Evolutionary conservation across 2,113 vertebrate species (phyloP), one percentile per base, ranked within the genome.

Genomic region (Collichthys lucidus): DNA sequence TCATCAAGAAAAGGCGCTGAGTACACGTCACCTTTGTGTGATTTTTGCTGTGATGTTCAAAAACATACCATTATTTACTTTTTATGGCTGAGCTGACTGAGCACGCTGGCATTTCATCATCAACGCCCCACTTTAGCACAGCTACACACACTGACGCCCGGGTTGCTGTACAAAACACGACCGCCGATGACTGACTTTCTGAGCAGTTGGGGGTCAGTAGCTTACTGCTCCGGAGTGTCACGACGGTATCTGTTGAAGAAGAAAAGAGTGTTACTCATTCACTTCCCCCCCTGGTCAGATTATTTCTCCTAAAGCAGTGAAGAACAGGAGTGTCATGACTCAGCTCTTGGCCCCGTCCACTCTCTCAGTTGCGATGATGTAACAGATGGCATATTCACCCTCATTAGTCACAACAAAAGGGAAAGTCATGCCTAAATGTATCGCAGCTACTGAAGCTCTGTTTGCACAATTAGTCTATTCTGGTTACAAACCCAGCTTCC

Each of bases 281-380:
- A 56, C 72, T 73, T 47, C 53, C 71, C 53, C 44, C 69, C 53
- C 76, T 60, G 72, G 81, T 81, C 79, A 47, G 70, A 86, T 77
- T 68, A 62, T 83, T 83, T 66, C 85, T 86, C 84, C 73, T 40
- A 74, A 84, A 89, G 69, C 82, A 52, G 71, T 17, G 31, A 57
- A 75, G 81, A 85, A 74, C 70, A 63, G 83, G 79, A 79, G 86
- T 68, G 82, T 91, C 90, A 93, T 93, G 90, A 93, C 92, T 93
- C 90, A 93, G 88, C 90, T 89, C 74, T 88, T 88, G 90, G 88
- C 87, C 87, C 50, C 57, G 16, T 86, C 67, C 83, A 77, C 80
- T 80, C 85, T 86, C 79, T 85, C 66, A 56, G 80, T 89, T 80
- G 75, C 83, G 83, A 88, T 91, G 90, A 93, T 91, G 92, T 87